Conservation (phyloP, 2,113 vertebrate species). For the Entelurus aequoreus region DNA sequence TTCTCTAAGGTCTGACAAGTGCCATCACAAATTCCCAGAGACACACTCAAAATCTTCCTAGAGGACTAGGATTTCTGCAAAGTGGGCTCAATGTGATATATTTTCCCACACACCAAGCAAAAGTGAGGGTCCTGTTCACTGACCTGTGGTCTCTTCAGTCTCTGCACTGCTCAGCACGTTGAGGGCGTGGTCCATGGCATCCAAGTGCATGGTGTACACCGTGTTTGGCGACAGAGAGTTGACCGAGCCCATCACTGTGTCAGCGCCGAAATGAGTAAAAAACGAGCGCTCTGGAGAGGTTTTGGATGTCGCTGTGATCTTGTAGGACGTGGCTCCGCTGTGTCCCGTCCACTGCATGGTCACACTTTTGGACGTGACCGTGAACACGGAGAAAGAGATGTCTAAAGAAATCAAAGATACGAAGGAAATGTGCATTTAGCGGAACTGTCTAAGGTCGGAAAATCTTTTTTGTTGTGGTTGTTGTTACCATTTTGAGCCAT, state of each 20-base stretch:
- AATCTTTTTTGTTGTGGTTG: neutral
- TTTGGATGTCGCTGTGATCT: conserved; percentile 67
- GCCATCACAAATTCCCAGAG: too few species aligned
- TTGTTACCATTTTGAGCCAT: conserved; percentile 77
- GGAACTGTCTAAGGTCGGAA: too few species aligned
- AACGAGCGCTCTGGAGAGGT: conserved; percentile 49
- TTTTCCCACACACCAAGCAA: neutral
- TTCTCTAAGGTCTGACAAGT: too few species aligned
- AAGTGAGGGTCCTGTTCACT: conserved; percentile 1
- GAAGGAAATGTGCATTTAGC: neutral
- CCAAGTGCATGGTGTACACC: conserved; percentile 66
- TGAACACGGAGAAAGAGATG: conserved; percentile 65
- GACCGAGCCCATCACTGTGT: conserved; percentile 68
- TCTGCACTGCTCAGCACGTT: conserved; percentile 61
- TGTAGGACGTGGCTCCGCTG: conserved; percentile 70
- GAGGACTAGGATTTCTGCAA: too few species aligned
- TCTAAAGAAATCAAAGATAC: conserved; percentile 37
- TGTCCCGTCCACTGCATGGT: conserved; percentile 65
- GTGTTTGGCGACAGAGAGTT: conserved; percentile 73
- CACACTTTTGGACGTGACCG: conserved; percentile 74
- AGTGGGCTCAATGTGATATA: neutral
- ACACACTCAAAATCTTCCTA: too few species aligned
- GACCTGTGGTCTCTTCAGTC: conserved; percentile 66
- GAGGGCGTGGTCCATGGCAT: conserved; percentile 71
- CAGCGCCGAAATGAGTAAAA: conserved; percentile 64